phyloP scores from a whole-genome alignment of 2,113 vertebrate genomes.

The Hyperopisus bebe region DNA sequence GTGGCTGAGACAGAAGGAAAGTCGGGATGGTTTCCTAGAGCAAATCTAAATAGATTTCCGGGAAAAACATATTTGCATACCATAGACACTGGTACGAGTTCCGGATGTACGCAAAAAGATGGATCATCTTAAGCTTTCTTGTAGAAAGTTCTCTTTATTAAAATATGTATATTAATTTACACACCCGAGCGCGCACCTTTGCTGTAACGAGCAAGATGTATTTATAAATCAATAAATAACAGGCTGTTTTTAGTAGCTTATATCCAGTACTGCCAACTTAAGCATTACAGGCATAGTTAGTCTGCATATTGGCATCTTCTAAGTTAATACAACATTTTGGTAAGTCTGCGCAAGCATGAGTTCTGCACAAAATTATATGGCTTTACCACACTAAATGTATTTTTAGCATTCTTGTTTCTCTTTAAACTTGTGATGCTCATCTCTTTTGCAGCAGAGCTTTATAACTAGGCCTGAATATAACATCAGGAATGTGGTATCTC shows the following conservation, averaged over 20 bases:
- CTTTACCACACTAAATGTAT: background rate
- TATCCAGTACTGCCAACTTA: background rate
- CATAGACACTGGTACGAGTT: slow-evolving; percentile 62
- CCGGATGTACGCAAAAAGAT: slow-evolving; percentile 59
- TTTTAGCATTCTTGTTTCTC: background rate
- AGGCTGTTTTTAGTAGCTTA: background rate
- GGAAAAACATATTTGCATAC: slow-evolving; percentile 74
- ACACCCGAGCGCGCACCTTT: background rate
- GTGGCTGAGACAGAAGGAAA: slow-evolving; percentile 62
- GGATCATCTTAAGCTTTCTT: slow-evolving; percentile 58
- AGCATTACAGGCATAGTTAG: background rate
- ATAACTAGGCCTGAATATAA: background rate
- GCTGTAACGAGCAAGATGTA: slow-evolving; percentile 11
- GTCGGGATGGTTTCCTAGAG: slow-evolving; percentile 68
- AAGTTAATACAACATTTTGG: background rate
- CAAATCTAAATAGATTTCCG: slow-evolving; percentile 74
- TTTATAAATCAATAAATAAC: slow-evolving; percentile 16
- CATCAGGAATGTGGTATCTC: background rate
- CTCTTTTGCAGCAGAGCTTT: background rate
- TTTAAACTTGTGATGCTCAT: background rate
- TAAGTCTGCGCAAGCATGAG: background rate
- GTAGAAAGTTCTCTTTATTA: slow-evolving; percentile 60
- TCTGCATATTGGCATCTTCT: background rate
- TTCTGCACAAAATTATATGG: background rate
- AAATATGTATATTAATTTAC: slow-evolving; percentile 45